A percentile compares a stretch with the other conserved stretches of the same genome.
Evolutionary conservation across 2,797 vertebrate genomes (phyloP).

Genomic region (Leuciscus waleckii): DNA sequence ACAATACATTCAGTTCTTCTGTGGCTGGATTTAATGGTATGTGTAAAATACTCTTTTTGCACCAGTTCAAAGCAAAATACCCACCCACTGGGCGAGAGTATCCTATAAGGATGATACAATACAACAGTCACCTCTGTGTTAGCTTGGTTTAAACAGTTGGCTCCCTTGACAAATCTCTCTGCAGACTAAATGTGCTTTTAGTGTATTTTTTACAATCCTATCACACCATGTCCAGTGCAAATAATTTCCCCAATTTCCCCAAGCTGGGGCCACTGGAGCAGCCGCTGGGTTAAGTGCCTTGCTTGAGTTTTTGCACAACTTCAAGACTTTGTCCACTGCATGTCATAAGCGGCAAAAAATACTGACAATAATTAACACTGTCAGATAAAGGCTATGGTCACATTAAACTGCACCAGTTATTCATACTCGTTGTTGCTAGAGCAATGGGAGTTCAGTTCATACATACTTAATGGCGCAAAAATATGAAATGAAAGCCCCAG

Average conservation of each 20-base stretch:
- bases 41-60: not conserved
- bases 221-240: not conserved
- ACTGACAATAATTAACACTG: not conserved
- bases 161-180: not conserved
- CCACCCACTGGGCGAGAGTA: not conserved
- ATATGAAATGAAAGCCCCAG: not conserved
- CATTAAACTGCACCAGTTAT: not conserved
- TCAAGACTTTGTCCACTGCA: not conserved
- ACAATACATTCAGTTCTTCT: not conserved
- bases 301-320: not conserved
- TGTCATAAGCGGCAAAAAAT: not conserved
- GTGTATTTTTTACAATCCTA: not conserved
- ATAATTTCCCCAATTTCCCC: not conserved
- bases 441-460: not conserved
- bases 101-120: not conserved
- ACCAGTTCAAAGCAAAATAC: constrained; percentile 1
- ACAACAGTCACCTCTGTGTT: not conserved
- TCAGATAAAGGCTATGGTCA: not conserved
- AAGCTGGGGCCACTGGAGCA: too few species aligned
- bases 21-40: not conserved
- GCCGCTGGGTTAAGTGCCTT: not conserved
- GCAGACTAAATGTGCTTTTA: not conserved
- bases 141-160: not conserved
- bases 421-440: not conserved
- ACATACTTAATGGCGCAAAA: not conserved